These are phyloP conservation scores for Nerophis lumbriciformis DNA, from an alignment of 2,113 vertebrate species.

Conservation along the genomic window DNA sequence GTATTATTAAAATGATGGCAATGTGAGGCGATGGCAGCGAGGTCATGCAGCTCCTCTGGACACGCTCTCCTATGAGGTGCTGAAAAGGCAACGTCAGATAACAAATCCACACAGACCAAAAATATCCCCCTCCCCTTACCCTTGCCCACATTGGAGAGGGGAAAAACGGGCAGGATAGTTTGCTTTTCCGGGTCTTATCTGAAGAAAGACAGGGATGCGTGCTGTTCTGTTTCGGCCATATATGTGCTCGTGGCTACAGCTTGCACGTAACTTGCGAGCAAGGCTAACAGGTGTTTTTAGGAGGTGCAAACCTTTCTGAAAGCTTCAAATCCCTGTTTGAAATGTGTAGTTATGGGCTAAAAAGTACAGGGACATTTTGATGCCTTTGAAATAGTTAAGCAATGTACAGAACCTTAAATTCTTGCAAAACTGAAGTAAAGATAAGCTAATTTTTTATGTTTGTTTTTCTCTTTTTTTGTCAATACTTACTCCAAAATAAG, in stretches of 20 bases:
- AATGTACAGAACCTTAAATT: no score
- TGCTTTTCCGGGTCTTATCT: conserved; percentile 79
- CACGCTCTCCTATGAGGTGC: conserved; percentile 65
- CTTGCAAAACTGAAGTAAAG: no score
- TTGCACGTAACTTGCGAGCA: not conserved
- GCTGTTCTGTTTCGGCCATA: conserved; percentile 64
- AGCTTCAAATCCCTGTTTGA: not conserved
- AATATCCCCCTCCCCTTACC: conserved; percentile 63
- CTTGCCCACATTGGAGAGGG: conserved; percentile 52
- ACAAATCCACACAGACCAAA: conserved; percentile 64
- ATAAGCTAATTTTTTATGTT: no score
- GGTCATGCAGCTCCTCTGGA: conserved; percentile 68
- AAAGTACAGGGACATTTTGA: not conserved
- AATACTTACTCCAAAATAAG: no score
- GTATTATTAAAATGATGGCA: conserved; percentile 19
- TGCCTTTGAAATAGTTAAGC: no score
- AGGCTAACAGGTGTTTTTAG: conserved; percentile 1
- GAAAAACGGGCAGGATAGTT: conserved; percentile 66
- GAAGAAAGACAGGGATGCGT: conserved; percentile 74
- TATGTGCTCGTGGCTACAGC: not conserved
- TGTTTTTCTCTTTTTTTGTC: no score
- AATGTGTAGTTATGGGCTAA: not conserved
- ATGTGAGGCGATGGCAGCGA: conserved; percentile 49
- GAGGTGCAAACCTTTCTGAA: not conserved
- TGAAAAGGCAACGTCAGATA: conserved; percentile 79